These are phyloP conservation scores for Microcebus murinus DNA, from an alignment of 2,113 vertebrate species.

Conservation along the genomic window DNA sequence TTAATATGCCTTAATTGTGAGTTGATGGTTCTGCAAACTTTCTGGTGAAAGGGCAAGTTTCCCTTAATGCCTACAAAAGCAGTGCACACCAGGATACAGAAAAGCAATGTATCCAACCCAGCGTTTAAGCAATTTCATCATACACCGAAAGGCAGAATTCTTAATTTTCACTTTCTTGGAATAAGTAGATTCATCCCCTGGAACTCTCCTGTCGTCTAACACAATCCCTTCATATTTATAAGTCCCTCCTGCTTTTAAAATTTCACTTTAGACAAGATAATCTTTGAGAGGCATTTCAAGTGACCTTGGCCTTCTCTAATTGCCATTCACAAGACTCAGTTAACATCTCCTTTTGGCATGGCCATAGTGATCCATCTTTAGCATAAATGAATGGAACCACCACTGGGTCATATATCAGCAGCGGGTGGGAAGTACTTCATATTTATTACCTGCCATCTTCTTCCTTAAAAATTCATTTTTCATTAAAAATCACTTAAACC, in stretches of 20 bases:
- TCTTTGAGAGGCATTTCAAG: neutral
- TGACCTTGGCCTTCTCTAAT: constrained; percentile 44
- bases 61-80: neutral
- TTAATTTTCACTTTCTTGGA: neutral
- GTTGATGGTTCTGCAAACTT: no score
- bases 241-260: neutral
- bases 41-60: no score
- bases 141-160: neutral
- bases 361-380: constrained; percentile 59
- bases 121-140: neutral
- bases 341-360: neutral
- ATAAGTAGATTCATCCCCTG: neutral
- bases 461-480: constrained; percentile 71
- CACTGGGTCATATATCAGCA: neutral
- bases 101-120: neutral
- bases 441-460: constrained; percentile 76
- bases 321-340: neutral
- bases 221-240: fast-evolving
- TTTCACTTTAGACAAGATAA: neutral
- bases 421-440: constrained; percentile 67
- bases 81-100: neutral
- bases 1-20: no score
- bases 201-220: neutral
- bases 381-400: constrained; percentile 4
- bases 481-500: constrained; percentile 66